Evolutionary conservation across 2,797 vertebrate species (phyloP).

Genomic region (Gambusia yucatana): DNA sequence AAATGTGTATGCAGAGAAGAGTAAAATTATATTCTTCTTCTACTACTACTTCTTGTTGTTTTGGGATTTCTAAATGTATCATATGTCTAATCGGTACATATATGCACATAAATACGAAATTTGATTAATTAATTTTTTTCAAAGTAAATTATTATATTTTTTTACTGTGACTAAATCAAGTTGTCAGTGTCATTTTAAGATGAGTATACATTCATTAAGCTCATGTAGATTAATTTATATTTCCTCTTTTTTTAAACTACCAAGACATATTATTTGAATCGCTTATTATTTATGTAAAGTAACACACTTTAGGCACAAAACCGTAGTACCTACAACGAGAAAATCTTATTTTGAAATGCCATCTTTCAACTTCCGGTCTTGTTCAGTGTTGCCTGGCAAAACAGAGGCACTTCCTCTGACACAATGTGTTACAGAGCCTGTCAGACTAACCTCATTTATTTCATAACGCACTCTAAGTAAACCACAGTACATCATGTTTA

Average conservation of each 20-base stretch:
- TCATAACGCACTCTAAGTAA: constrained; percentile 24
- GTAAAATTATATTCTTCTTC: background rate
- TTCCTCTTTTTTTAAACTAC: background rate
- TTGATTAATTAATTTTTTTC: background rate
- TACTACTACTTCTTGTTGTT: background rate
- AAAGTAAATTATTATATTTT: background rate
- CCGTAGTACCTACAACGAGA: background rate
- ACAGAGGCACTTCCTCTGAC: constrained; percentile 37
- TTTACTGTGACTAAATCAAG: background rate
- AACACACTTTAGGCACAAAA: background rate
- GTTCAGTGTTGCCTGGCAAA: constrained; percentile 23
- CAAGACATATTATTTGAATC: too few species aligned
- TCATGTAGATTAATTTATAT: background rate
- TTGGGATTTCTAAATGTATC: background rate
- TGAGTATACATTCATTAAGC: background rate
- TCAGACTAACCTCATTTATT: constrained; percentile 23
- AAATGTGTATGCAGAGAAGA: background rate
- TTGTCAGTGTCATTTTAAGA: background rate
- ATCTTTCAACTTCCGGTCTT: constrained; percentile 25
- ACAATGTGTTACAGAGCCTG: constrained; percentile 3
- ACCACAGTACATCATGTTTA: constrained; percentile 19
- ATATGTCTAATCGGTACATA: background rate
- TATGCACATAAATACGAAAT: background rate
- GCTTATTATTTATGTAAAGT: too few species aligned
- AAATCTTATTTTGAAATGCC: constrained; percentile 50